These are phyloP conservation scores for Hyposoter dolosus DNA, from an alignment of 2,888 invertebrate genomes.

Conservation along the genomic window DNA sequence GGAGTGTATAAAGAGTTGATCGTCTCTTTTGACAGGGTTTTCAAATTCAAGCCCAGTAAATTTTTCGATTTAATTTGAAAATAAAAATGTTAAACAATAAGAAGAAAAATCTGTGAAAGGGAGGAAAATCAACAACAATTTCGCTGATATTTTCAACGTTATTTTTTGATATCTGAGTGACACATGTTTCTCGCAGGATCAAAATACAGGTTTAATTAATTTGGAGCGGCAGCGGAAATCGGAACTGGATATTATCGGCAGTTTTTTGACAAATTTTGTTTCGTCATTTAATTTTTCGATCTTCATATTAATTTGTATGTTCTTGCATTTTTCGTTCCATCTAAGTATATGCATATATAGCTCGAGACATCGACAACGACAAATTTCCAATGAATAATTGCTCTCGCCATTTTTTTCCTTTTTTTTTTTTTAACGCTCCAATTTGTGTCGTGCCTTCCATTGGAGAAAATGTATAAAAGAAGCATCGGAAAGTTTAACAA, in stretches of 20 bases:
- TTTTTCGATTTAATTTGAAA: background rate
- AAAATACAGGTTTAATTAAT: conserved; percentile 63
- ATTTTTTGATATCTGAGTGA: conserved; percentile 66
- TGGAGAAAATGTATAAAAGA: conserved; percentile 19
- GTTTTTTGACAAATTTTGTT: conserved; percentile 56
- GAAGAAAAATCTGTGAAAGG: background rate
- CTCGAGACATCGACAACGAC: conserved; percentile 59
- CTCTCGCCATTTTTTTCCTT: background rate
- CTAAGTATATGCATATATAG: conserved; percentile 54
- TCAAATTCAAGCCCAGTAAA: background rate
- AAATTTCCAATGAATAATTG: background rate
- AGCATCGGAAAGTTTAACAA: conserved; percentile 22
- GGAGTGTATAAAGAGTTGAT: conserved; percentile 21
- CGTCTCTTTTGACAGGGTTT: background rate
- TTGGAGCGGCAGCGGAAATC: conserved; percentile 60
- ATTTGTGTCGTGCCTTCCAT: conserved; percentile 35
- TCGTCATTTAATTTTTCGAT: background rate
- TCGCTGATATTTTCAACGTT: conserved; percentile 62
- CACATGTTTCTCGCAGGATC: conserved; percentile 58
- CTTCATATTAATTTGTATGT: conserved; percentile 16
- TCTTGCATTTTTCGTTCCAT: conserved; percentile 32
- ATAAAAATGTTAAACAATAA: too few relatives aligned
- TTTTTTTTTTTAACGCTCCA: conserved; percentile 2
- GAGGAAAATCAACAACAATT: conserved; percentile 30
- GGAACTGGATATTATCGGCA: conserved; percentile 67